Evolutionary conservation across 1,140 invertebrate genomes (phyloP).

Genomic region (Drosophila sucinea): DNA sequence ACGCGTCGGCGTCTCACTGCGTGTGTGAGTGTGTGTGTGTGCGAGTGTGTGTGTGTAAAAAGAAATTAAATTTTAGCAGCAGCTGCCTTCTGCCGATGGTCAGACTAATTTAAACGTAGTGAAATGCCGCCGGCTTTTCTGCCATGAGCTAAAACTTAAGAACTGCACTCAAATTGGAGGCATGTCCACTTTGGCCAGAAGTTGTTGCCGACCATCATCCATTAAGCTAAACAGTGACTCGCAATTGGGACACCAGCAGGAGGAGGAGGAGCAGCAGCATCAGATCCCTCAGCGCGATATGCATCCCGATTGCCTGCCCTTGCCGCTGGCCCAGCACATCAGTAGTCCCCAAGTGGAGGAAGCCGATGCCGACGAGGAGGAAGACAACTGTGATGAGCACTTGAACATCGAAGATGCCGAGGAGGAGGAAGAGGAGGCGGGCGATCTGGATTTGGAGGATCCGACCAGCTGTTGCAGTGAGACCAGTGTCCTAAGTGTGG

Average conservation of each 20-base stretch:
- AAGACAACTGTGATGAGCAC: constrained; percentile 46
- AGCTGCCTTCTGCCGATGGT: background rate
- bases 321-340: constrained; percentile 61
- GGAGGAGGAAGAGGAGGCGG: constrained; percentile 22
- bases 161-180: constrained; percentile 12
- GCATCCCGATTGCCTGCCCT: constrained; percentile 74
- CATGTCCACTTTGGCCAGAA: constrained; percentile 76
- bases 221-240: constrained; percentile 53
- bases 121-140: constrained; percentile 49
- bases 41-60: background rate
- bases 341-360: constrained; percentile 64
- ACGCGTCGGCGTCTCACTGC: constrained; percentile 11
- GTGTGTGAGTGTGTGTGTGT: constrained; percentile 8
- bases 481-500: constrained; percentile 87
- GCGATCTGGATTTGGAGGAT: constrained; percentile 58
- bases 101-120: constrained; percentile 12
- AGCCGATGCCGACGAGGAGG: constrained; percentile 38
- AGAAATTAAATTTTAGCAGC: background rate
- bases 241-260: constrained; percentile 20
- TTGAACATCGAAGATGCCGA: constrained; percentile 67
- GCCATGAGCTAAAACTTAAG: constrained; percentile 24
- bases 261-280: constrained; percentile 15
- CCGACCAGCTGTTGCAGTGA: constrained; percentile 85
- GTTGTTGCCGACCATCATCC: constrained; percentile 62
- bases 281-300: constrained; percentile 28